Percentiles rank a stretch among this genome's conserved stretches.
Conservation (phyloP, 2,113 vertebrate species). For the Sminthopsis crassicaudata region DNA sequence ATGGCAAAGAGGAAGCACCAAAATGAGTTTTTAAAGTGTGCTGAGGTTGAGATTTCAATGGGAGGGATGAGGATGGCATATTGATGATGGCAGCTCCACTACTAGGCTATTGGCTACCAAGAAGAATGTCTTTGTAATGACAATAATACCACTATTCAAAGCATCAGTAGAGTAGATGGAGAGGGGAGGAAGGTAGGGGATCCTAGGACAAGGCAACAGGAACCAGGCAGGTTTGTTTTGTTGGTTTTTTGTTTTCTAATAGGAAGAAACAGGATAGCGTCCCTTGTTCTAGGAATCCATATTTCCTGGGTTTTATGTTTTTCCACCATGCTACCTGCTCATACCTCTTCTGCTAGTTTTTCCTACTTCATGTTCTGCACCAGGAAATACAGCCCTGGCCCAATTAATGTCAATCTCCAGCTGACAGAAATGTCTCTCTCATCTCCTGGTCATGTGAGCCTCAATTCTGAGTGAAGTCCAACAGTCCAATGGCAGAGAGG, state of each 20-base stretch:
- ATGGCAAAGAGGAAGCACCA: no score
- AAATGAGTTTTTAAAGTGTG: neutral
- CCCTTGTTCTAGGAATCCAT: neutral
- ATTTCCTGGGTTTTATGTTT: neutral
- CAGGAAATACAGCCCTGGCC: neutral
- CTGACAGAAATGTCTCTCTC: neutral
- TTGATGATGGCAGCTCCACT: neutral
- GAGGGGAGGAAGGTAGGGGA: neutral
- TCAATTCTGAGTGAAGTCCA: neutral
- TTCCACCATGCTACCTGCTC: no score
- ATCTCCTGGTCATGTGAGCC: neutral
- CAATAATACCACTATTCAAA: neutral
- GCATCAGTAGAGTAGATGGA: neutral
- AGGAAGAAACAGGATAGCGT: no score
- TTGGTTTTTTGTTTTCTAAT: no score
- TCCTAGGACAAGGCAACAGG: neutral
- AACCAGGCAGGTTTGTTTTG: neutral
- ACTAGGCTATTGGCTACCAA: neutral
- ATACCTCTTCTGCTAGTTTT: neutral
- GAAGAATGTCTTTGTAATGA: neutral
- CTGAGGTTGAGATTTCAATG: neutral
- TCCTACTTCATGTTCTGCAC: neutral
- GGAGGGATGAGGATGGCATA: neutral
- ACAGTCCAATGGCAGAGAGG: neutral
- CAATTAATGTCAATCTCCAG: conserved; percentile 11